Conservation (phyloP, 2,888 invertebrate species). For the Chorisops tibialis region DNA sequence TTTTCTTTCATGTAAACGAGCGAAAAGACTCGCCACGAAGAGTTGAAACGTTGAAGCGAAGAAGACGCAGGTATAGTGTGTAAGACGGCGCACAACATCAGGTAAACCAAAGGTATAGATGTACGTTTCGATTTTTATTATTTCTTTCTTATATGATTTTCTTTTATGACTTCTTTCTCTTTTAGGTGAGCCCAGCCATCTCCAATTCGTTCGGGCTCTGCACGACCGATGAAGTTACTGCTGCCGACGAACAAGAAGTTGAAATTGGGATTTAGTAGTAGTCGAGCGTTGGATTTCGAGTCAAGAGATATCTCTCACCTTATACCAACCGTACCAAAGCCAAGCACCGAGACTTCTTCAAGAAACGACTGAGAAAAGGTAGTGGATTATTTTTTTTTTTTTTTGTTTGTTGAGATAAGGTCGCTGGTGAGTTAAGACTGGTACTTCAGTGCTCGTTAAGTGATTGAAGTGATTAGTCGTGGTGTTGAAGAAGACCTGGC, state of each 20-base stretch:
- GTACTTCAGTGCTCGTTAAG: slow-evolving; percentile 23
- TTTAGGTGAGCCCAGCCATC: not conserved
- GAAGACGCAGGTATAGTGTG: too few species aligned
- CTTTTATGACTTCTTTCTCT: slow-evolving; percentile 11
- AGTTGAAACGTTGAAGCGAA: too few species aligned
- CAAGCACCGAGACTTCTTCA: slow-evolving; percentile 5
- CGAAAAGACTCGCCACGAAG: too few species aligned
- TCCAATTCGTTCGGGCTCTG: too few species aligned
- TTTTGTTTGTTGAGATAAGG: slow-evolving; percentile 16
- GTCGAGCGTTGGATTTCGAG: too few species aligned
- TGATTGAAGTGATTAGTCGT: slow-evolving; percentile 24
- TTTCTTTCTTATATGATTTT: slow-evolving; percentile 1
- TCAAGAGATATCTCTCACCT: slow-evolving; percentile 12
- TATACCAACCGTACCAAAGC: not conserved
- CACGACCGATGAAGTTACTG: too few species aligned
- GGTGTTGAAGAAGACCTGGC: not conserved
- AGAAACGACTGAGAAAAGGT: not conserved
- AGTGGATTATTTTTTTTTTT: not conserved
- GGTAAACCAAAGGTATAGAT: too few species aligned
- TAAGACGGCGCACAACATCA: too few species aligned
- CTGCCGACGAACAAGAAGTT: too few species aligned
- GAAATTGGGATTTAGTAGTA: too few species aligned
- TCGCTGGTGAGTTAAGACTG: slow-evolving; percentile 18
- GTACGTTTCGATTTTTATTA: not conserved
- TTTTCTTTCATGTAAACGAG: too few species aligned